Evolutionary conservation across 2,797 vertebrate genomes (phyloP).

Genomic region (Myotis myotis): DNA sequence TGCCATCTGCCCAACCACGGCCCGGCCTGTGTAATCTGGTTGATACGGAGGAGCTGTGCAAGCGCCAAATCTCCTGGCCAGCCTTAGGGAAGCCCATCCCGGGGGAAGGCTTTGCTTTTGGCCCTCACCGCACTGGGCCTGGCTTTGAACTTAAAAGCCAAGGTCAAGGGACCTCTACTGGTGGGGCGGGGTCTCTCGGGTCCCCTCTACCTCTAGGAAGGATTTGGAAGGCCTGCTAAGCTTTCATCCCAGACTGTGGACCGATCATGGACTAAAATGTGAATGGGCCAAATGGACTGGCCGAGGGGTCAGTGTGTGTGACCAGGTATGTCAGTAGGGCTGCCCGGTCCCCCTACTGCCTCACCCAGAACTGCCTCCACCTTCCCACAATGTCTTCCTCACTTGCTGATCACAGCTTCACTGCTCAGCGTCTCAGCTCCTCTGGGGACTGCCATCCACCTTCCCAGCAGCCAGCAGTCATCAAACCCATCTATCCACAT

Average conservation of each 20-base stretch:
- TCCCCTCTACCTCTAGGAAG: not conserved
- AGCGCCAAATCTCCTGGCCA: not conserved
- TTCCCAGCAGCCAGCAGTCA: not conserved
- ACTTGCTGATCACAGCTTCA: not conserved
- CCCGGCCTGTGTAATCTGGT: not conserved
- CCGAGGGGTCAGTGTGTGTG: not conserved
- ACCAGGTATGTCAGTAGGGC: not conserved
- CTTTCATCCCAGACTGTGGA: rapidly evolving
- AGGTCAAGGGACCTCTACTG: not conserved
- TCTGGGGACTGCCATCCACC: not conserved
- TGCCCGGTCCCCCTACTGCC: not conserved
- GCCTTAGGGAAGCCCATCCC: not conserved
- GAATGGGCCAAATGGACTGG: not conserved
- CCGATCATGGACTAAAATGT: not conserved
- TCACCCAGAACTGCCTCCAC: not conserved
- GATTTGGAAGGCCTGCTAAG: not conserved
- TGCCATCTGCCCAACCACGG: not conserved
- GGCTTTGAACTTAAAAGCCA: not conserved
- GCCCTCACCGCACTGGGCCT: not conserved
- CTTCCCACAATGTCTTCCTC: not conserved
- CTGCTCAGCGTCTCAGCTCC: not conserved
- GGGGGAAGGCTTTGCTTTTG: not conserved
- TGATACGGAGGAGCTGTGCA: not conserved
- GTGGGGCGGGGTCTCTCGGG: not conserved
- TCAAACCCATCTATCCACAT: too few relatives aligned